A percentile compares a stretch with the other conserved stretches of the same genome.
Conservation (phyloP, 2,888 invertebrate species). For the Orchesellides sinensis region DNA sequence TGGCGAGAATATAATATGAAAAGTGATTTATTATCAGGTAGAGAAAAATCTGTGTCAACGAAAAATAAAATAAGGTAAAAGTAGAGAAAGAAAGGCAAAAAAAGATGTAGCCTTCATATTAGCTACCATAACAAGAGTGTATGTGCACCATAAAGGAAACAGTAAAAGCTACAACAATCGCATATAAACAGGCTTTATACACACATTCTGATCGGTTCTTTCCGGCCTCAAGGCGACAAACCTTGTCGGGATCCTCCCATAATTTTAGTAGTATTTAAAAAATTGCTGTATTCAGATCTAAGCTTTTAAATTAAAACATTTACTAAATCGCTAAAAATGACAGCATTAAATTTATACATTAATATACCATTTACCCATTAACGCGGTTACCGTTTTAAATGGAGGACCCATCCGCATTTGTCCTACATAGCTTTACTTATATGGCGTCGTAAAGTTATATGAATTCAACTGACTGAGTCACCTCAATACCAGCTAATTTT, state of each 20-base stretch:
- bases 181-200: constrained; percentile 37
- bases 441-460: too few relatives aligned
- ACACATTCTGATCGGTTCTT: constrained; percentile 48
- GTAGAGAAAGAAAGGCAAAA: constrained; percentile 25
- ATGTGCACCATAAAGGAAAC: neutral
- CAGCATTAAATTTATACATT: too few relatives aligned
- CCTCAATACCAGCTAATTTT: too few relatives aligned
- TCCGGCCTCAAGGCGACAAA: constrained; percentile 39
- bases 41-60: constrained; percentile 12
- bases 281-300: too few relatives aligned
- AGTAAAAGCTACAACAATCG: constrained; percentile 49
- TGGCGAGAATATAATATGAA: constrained; percentile 41
- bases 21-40: constrained; percentile 16
- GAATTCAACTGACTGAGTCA: too few relatives aligned
- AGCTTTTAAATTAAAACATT: too few relatives aligned
- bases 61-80: constrained; percentile 12
- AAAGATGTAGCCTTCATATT: neutral
- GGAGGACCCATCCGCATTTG: too few relatives aligned
- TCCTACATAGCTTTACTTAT: too few relatives aligned
- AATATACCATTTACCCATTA: too few relatives aligned
- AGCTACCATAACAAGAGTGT: neutral
- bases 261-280: too few relatives aligned
- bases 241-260: constrained; percentile 43
- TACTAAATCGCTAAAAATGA: too few relatives aligned
- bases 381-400: too few relatives aligned